Conservation (phyloP, 2,797 vertebrate species). For the Amphiprion clarkii region DNA sequence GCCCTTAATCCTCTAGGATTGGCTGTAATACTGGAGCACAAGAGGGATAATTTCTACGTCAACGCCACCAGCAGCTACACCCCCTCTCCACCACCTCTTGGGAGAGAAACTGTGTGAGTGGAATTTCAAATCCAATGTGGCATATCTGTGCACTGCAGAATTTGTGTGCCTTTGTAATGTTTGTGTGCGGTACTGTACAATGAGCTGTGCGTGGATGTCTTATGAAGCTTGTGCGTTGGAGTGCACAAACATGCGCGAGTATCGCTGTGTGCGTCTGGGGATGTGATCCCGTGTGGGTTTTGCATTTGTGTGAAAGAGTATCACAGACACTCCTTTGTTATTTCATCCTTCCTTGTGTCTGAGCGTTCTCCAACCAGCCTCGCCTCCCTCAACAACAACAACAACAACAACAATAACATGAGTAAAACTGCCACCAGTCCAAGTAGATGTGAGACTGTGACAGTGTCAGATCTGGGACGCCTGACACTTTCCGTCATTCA, state of each 20-base stretch:
- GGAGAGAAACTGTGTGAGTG: constrained; percentile 33
- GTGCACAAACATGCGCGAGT: too few relatives aligned
- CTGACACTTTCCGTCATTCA: constrained; percentile 54
- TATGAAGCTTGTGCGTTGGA: neutral
- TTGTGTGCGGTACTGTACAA: neutral
- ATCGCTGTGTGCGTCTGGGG: neutral
- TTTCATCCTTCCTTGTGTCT: constrained; percentile 30
- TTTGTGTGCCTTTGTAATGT: neutral
- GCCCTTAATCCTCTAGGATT: constrained; percentile 55
- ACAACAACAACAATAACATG: constrained; percentile 47
- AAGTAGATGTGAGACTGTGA: constrained; percentile 61
- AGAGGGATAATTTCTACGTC: constrained; percentile 58
- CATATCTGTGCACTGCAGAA: constrained; percentile 1
- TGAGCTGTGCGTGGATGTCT: neutral
- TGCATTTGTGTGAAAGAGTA: constrained; percentile 18
- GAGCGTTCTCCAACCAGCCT: constrained; percentile 2
- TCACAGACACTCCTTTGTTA: constrained; percentile 48
- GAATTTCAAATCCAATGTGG: constrained; percentile 43
- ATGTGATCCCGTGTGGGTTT: constrained; percentile 6
- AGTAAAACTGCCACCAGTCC: constrained; percentile 41
- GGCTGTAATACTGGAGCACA: constrained; percentile 48
- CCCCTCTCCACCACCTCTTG: constrained; percentile 18
- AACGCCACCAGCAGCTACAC: constrained; percentile 24
- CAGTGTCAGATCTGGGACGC: constrained; percentile 55
- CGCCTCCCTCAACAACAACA: constrained; percentile 2